A percentile compares a stretch with the other conserved stretches of the same genome.
These are phyloP conservation scores for Acipenser transmontanus DNA, from an alignment of 2,797 vertebrate genomes.

Conservation along the genomic window DNA sequence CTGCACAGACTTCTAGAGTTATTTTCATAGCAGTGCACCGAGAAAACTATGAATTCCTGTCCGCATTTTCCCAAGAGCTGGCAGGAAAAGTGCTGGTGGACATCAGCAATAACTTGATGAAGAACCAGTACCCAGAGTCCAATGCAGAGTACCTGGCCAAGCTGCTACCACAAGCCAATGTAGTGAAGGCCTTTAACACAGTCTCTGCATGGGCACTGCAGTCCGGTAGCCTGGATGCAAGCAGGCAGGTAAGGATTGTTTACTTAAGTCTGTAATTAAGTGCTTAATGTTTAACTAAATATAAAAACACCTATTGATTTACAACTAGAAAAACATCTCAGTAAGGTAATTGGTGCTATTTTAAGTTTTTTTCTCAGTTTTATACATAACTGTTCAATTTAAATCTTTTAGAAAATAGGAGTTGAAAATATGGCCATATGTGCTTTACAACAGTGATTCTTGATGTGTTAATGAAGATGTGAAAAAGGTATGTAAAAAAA, in stretches of 20 bases:
- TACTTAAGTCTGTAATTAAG: background rate
- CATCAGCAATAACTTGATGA: conserved; percentile 85
- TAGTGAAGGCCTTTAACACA: conserved; percentile 90
- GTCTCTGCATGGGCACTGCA: conserved; percentile 83
- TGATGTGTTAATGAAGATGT: too few relatives aligned
- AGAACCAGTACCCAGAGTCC: conserved; percentile 76
- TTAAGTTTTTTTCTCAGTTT: too few relatives aligned
- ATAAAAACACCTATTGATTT: background rate
- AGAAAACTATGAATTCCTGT: conserved; percentile 72
- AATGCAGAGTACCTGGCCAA: conserved; percentile 68
- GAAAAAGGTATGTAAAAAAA: too few relatives aligned
- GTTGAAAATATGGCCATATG: too few relatives aligned
- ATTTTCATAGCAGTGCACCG: conserved; percentile 77
- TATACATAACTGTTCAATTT: too few relatives aligned
- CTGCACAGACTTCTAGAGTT: conserved; percentile 59
- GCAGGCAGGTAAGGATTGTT: conserved; percentile 62
- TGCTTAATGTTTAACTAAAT: too few relatives aligned
- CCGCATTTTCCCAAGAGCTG: conserved; percentile 52
- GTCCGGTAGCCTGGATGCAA: conserved; percentile 72
- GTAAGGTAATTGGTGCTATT: too few relatives aligned
- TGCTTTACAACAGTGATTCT: too few relatives aligned
- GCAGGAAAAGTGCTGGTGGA: conserved; percentile 83
- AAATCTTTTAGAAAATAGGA: too few relatives aligned
- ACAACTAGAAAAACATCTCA: background rate
- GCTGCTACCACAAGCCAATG: conserved; percentile 63